Evolutionary conservation across 2,797 vertebrate genomes (phyloP).

Genomic region (Sebastes reedi): DNA sequence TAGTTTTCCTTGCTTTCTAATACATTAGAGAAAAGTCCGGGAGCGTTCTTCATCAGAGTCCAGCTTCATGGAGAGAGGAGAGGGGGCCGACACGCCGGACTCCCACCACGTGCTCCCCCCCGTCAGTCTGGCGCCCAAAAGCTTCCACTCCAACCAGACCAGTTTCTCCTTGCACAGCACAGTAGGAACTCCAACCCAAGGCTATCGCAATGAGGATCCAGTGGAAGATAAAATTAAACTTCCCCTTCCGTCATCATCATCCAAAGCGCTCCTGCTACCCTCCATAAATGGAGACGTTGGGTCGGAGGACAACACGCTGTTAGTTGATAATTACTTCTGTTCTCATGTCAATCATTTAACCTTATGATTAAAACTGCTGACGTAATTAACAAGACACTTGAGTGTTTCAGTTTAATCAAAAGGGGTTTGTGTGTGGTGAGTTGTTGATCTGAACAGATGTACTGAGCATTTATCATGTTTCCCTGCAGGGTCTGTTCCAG

Average conservation of each 20-base stretch:
- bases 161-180: neutral
- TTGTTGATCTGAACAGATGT: neutral
- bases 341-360: neutral
- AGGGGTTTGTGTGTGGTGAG: neutral
- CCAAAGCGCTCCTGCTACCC: conserved; percentile 37
- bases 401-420: neutral
- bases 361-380: neutral
- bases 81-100: conserved; percentile 70
- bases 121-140: conserved; percentile 27
- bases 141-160: neutral
- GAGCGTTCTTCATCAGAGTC: conserved; percentile 77
- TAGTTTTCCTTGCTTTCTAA: neutral
- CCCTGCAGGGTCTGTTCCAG: conserved; percentile 75
- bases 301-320: conserved; percentile 68
- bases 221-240: conserved; percentile 55
- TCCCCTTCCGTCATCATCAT: conserved; percentile 38
- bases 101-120: conserved; percentile 63
- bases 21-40: conserved; percentile 58
- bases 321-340: conserved; percentile 26
- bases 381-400: neutral
- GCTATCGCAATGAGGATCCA: neutral
- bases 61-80: conserved; percentile 70
- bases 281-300: conserved; percentile 69
- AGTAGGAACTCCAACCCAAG: neutral
- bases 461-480: neutral